Evolutionary conservation across 2,113 vertebrate genomes (phyloP).

Genomic region (Ursus arctos): DNA sequence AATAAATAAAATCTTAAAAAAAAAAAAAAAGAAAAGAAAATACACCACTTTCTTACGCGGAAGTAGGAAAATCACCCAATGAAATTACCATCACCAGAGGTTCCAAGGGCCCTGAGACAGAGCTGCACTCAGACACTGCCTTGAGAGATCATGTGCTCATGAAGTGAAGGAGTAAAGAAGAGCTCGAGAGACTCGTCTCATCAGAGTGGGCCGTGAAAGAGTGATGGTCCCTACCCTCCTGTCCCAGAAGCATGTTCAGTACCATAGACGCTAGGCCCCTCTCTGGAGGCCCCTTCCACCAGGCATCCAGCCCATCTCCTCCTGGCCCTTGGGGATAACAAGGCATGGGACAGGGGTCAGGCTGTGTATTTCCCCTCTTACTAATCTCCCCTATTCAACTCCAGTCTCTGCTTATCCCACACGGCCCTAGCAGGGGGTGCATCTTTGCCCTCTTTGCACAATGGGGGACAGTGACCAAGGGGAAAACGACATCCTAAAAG

Average conservation of each 20-base stretch:
- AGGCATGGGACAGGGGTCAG: background rate
- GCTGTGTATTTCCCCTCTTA: background rate
- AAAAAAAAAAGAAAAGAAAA: too few species aligned
- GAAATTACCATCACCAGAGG: background rate
- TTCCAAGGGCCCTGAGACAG: background rate
- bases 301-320: background rate
- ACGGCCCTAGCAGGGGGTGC: fast-evolving
- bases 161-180: background rate
- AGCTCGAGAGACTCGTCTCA: background rate
- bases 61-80: background rate
- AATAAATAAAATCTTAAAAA: too few species aligned
- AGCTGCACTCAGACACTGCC: too few species aligned
- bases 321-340: background rate
- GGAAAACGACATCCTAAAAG: background rate
- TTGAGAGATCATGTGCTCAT: background rate
- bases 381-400: too few species aligned
- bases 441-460: background rate
- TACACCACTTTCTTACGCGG: background rate
- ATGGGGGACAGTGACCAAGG: too few species aligned
- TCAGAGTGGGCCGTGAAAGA: background rate
- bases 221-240: too few species aligned
- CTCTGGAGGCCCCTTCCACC: background rate
- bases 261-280: background rate
- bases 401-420: background rate
- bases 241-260: background rate